phyloP scores from a whole-genome alignment of 37 sponge, comb jelly and placozoan species.

The Beroe forskalii region DNA sequence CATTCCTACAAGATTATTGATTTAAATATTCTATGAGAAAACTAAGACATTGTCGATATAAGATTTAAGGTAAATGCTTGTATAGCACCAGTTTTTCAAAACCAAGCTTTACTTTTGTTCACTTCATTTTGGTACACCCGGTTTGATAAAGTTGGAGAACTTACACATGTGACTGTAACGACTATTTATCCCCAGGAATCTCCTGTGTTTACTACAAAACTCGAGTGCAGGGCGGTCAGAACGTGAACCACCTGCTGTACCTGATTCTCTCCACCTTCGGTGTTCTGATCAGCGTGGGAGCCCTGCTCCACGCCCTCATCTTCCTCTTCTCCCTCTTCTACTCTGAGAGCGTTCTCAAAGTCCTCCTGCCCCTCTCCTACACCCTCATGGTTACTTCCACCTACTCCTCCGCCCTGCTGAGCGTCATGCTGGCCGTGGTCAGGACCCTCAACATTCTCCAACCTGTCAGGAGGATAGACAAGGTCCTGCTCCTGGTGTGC shows the following conservation, averaged over 20 bases:
- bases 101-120: too few relatives aligned
- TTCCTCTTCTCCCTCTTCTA: conserved; percentile 41
- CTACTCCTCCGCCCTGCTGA: conserved; percentile 44
- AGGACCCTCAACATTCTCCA: conserved; percentile 12
- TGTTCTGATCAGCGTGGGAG: not conserved
- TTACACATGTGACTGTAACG: too few relatives aligned
- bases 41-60: too few relatives aligned
- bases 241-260: conserved; percentile 50
- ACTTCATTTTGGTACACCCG: too few relatives aligned
- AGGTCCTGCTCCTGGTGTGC: not conserved
- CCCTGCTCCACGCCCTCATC: conserved; percentile 57
- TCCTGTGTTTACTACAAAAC: conserved; percentile 4
- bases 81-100: too few relatives aligned
- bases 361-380: conserved; percentile 55
- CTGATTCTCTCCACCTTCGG: conserved; percentile 18
- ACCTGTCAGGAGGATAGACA: conserved; percentile 24
- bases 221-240: not conserved
- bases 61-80: too few relatives aligned
- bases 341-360: not conserved
- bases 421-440: conserved; percentile 31
- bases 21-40: too few relatives aligned
- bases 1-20: too few relatives aligned
- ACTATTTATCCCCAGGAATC: conserved; percentile 43
- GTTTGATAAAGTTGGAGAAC: too few relatives aligned
- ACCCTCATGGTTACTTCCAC: conserved; percentile 30